Conservation (phyloP, 2,888 invertebrate genomes). For the Penaeus monodon region DNA sequence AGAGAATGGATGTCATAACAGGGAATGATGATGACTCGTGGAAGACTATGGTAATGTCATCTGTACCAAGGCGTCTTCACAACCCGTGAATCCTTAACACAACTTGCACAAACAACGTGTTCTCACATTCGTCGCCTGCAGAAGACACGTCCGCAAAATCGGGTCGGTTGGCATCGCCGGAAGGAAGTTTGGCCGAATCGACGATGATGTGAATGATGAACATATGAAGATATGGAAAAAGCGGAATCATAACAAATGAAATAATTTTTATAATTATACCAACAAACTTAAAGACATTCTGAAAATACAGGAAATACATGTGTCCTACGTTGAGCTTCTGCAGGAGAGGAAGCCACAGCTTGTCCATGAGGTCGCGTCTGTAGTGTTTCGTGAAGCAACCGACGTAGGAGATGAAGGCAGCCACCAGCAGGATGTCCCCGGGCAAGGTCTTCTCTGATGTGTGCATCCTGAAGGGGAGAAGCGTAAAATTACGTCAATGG, state of each 20-base stretch:
- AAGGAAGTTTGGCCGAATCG: conserved; percentile 10
- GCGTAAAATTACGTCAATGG: too few relatives aligned
- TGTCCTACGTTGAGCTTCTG: conserved; percentile 80
- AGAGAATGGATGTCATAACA: too few relatives aligned
- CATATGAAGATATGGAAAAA: background rate
- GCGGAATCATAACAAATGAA: conserved; percentile 1
- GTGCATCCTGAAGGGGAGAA: conserved; percentile 46
- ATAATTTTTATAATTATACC: conserved; percentile 9
- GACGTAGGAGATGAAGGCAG: conserved; percentile 96
- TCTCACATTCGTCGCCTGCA: conserved; percentile 38
- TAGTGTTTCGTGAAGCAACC: conserved; percentile 97
- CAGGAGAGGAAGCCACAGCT: conserved; percentile 88
- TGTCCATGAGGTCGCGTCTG: conserved; percentile 86
- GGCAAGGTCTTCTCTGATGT: conserved; percentile 85
- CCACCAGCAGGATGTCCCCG: conserved; percentile 91
- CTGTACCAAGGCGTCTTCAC: too few relatives aligned
- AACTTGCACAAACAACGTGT: background rate
- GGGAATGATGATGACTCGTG: too few relatives aligned
- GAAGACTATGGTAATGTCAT: too few relatives aligned
- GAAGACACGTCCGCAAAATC: background rate
- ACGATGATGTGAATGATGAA: conserved; percentile 22
- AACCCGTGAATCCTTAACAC: background rate
- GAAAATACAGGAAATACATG: background rate
- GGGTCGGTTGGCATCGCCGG: conserved; percentile 15
- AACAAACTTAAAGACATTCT: background rate